Conservation (phyloP, 2,797 vertebrate species). For the Varecia variegata region DNA sequence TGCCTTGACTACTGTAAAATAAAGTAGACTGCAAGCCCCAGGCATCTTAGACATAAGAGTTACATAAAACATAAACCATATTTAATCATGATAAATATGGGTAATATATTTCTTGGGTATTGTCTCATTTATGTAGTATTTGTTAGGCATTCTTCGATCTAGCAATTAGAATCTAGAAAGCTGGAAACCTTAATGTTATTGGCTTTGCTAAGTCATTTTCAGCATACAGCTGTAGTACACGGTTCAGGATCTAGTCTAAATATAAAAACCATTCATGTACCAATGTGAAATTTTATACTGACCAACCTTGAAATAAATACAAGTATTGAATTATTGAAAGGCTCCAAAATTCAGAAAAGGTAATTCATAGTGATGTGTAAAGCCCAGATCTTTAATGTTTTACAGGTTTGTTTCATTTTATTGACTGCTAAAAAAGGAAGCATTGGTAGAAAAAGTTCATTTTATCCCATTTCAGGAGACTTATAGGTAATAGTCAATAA, state of each 20-base stretch:
- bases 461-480: background rate
- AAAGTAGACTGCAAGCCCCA: background rate
- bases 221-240: background rate
- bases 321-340: conserved; percentile 34
- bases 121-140: conserved; percentile 52
- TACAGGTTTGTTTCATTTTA: conserved; percentile 48
- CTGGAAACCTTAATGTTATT: background rate
- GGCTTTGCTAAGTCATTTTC: conserved; percentile 31
- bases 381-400: conserved; percentile 43
- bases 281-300: conserved; percentile 49
- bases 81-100: conserved; percentile 67
- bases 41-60: conserved; percentile 12
- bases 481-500: conserved; percentile 39
- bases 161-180: conserved; percentile 20
- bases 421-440: conserved; percentile 12
- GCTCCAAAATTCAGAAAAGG: background rate
- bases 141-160: conserved; percentile 38
- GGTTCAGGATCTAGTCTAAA: conserved; percentile 4
- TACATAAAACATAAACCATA: background rate
- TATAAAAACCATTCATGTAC: conserved; percentile 16
- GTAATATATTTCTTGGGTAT: conserved; percentile 42
- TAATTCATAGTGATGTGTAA: conserved; percentile 23
- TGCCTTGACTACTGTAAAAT: background rate
- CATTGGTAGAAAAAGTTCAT: background rate
- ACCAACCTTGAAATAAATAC: conserved; percentile 38